Conservation (phyloP, 2,888 invertebrate species). For the Hydroisotoma schaefferi region DNA sequence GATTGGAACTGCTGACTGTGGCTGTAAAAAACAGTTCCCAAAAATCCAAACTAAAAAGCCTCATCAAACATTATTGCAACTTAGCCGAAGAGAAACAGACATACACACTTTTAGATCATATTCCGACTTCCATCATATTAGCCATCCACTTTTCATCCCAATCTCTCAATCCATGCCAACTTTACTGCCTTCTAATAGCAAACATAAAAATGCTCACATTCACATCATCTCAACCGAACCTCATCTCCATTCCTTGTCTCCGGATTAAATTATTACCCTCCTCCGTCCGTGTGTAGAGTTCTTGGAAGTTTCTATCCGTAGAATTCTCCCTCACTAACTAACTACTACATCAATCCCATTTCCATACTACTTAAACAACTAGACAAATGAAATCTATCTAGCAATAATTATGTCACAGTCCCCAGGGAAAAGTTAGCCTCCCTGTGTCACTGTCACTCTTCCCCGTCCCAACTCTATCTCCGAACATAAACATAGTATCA, state of each 20-base stretch:
- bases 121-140: background rate
- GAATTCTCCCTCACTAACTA: too few species aligned
- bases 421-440: background rate
- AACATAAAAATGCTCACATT: background rate
- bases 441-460: background rate
- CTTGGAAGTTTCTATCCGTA: too few species aligned
- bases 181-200: slow-evolving; percentile 1
- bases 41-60: background rate
- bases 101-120: background rate
- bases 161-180: slow-evolving; percentile 12
- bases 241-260: background rate
- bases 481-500: too few species aligned
- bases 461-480: background rate
- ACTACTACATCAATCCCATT: too few species aligned
- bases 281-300: too few species aligned
- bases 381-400: slow-evolving; percentile 3
- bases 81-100: background rate
- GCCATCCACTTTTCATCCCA: background rate
- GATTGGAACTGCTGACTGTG: background rate
- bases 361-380: too few species aligned
- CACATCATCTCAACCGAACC: slow-evolving; percentile 12
- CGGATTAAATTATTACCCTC: slow-evolving; percentile 1
- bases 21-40: slow-evolving; percentile 1
- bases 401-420: slow-evolving; percentile 1
- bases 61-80: slow-evolving; percentile 10